Evolutionary conservation across 2,113 vertebrate genomes (phyloP).

Genomic region (Gnathonemus echidnorhynchus): DNA sequence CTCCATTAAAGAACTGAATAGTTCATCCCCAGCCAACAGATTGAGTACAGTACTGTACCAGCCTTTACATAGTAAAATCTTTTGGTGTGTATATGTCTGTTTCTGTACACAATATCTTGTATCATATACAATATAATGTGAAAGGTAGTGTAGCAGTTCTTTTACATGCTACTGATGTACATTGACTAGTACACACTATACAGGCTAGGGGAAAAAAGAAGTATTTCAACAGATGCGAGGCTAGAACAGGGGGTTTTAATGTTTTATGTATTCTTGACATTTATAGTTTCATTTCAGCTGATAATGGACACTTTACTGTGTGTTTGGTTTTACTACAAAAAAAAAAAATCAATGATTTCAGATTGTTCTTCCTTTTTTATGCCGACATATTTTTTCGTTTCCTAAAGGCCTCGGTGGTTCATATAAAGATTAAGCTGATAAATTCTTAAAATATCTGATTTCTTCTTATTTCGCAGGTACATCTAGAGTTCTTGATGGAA

Average conservation of each 20-base stretch:
- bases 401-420: not conserved
- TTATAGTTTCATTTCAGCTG: not conserved
- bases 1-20: slow-evolving; percentile 16
- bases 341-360: not conserved
- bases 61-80: not conserved
- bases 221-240: not conserved
- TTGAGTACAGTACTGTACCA: not conserved
- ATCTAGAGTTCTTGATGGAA: not conserved
- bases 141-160: not conserved
- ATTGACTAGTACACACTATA: not conserved
- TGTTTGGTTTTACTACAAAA: not conserved
- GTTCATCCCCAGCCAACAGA: not conserved
- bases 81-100: not conserved
- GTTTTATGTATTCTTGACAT: not conserved
- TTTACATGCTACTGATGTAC: not conserved
- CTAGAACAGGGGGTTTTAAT: not conserved
- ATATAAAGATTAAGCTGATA: not conserved
- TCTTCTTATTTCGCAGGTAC: not conserved
- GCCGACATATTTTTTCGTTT: not conserved
- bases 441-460: not conserved
- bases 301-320: not conserved
- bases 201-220: not conserved
- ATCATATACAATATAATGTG: not conserved
- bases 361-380: not conserved
- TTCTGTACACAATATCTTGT: not conserved